Evolutionary conservation across 2,888 invertebrate species (phyloP), one percentile per base, ranked within the genome.

Genomic region (Cabera pusaria): DNA sequence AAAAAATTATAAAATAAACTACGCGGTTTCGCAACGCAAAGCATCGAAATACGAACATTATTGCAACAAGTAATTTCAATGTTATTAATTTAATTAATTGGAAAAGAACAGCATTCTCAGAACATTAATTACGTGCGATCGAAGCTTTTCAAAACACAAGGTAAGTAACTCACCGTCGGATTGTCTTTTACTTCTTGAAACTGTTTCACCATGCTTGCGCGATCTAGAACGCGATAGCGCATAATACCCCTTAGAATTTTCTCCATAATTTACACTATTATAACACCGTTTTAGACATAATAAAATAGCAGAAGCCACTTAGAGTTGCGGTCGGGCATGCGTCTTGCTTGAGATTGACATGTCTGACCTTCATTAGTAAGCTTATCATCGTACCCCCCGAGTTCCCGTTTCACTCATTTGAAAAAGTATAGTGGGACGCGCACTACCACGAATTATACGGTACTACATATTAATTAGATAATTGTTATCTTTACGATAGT

Each of bases 121-220:
- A n/a, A n/a, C n/a, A n/a, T n/a, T n/a, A n/a, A n/a, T n/a, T n/a
- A n/a, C 2, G 27, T 24, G 23, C 5, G 9, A 16, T 25, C n/a
- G 9, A 25, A 24, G 10, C 20, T 25, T 19, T n/a, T n/a, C 14
- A 12, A 9, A 25, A 6, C 44, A 59, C 12, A 41, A 45, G 44
- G 72, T 66, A 32, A 20, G 14, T 47, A 46, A 50, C 92, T 90
- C 90, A 96, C 96, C 90, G 92, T 92, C 9, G 98, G 98, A 88
- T 97, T 93, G 87, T 98, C 94, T 74, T 93, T 92, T 55, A 98
- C 96, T 91, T 93, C 90, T 78, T 95, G 90, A 84, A 98, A 98
- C 82, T 98, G 97, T 84, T 96, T 93, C 16, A 98, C 96, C 97
- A 97, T 97, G 65, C 92, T 93, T 44, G 94, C 93, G 51, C 95